Base-by-base conservation (phyloP, 2,113 vertebrate genomes). In the Callospermophilus lateralis region DNA sequence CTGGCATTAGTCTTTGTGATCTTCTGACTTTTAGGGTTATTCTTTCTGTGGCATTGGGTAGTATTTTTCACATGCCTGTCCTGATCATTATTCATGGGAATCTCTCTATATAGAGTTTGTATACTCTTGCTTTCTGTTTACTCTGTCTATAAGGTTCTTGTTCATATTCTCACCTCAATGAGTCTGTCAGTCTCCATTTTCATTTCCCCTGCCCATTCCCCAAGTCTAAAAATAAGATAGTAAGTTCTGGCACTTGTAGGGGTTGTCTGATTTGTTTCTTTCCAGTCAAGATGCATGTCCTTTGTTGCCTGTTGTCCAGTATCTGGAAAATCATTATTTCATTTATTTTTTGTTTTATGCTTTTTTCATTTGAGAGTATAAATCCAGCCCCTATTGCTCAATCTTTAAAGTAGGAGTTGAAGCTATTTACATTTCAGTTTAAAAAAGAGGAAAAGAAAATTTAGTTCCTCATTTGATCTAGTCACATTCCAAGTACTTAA, bases 401-500 rank as follows among this genome's bases (percentile, higher is more conserved):
- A 12, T 78, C 28, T 88, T 93, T 77, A 37, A 91, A 83, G 53
- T 34, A 96, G 79, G 84, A 79, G 34, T 94, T 91, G 30, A 61
- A 34, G 37, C 32, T 94, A 30, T 89, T 72, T 90, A 65, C 13
- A 63, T 96, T 84, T 73, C 53, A 67, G 19, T 79, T 90, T 37
- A 11, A 37, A 76, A 45, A 73, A 39, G 9, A 73, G 73, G 17
- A 55, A 58, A 86, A 45, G 7, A 53, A 79, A 67, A 73, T 48
- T 55, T 8, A 63, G 42, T 83, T 87, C 34, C 51, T 70, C 30
- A 53, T 65, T 89, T 93, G 79, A 45, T 53, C 11, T 63, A 70
- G 30, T 39, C 39, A 79, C 15, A 55, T 84, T 84, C n/a, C n/a
- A 72, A 85, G 9, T 70, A 58, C 55, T 65, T 88, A 74, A 74